phyloP scores from a whole-genome alignment of 2,113 vertebrate genomes.

The Nothoprocta perdicaria region DNA sequence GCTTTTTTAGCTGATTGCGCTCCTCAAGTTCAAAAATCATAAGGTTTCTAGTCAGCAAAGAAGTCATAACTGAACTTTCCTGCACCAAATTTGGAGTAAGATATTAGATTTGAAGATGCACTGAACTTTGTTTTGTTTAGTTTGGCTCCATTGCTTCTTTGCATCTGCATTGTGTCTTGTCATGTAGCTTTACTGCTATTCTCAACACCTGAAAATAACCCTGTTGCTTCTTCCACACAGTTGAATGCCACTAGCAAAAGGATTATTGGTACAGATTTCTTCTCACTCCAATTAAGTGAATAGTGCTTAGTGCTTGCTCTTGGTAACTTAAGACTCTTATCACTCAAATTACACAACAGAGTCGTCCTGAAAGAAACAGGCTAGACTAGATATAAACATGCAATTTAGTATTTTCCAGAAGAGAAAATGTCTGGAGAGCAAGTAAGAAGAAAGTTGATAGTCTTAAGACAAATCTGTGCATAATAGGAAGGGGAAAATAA shows the following conservation, averaged over 20 bases:
- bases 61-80: conserved; percentile 3
- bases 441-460: background rate
- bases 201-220: conserved; percentile 25
- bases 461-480: background rate
- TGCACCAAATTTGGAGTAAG: background rate
- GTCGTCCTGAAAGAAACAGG: background rate
- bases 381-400: background rate
- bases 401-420: background rate
- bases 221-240: background rate
- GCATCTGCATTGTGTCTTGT: conserved; percentile 38
- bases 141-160: conserved; percentile 26
- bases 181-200: background rate
- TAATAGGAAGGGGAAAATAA: background rate
- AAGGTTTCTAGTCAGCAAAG: background rate
- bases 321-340: conserved; percentile 7
- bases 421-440: background rate
- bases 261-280: background rate
- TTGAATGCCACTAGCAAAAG: background rate
- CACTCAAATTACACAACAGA: background rate
- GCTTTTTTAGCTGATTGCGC: background rate
- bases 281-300: background rate
- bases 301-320: background rate
- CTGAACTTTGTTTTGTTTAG: conserved; percentile 49
- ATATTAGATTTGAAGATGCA: conserved; percentile 7
- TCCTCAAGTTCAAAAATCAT: conserved; percentile 25